Base-by-base conservation (phyloP, 2,113 vertebrate species). In the Gobius niger region DNA sequence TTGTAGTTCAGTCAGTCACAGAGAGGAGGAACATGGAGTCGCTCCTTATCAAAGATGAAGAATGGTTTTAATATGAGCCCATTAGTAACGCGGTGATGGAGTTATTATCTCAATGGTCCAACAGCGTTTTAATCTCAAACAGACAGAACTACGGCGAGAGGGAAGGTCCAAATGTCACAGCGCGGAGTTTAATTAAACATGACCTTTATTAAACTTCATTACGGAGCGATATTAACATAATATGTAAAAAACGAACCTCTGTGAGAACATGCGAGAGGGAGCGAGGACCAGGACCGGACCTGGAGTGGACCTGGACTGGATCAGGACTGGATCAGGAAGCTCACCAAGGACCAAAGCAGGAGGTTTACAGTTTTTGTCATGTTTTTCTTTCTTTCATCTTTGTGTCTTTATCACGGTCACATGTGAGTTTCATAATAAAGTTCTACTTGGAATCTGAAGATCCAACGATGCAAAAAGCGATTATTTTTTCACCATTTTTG, bases 141-240 rank as follows among this genome's bases (percentile, higher is more conserved):
- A 16, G 51, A 52, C 51, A 52, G n/a, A 52, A 52, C n/a, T 18
- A 52, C 51, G n/a, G n/a, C n/a, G 2, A 52, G 9, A 52, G 51
- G 18, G n/a, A 9, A 19, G 51, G 51, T n/a, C 16, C 51, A 52
- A 52, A 52, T 52, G 51, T 52, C 51, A 52, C n/a, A 10, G 51
- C 51, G 18, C n/a, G 16, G 51, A 9, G 51, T 52, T 52, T 52
- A 52, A 52, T 52, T 52, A 18, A 18, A 52, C 18, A 52, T 52
- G n/a, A 52, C 51, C 51, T 52, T 52, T 52, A 7, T 16, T 52
- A 52, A 52, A 52, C n/a, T 16, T 52, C n/a, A 52, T 52, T 52
- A 52, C 16, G n/a, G 9, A 2, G n/a, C 9, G 16, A 18, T 16
- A 18, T 52, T 52, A 52, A 52, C n/a, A 10, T 52, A 52, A 18